Evolutionary conservation across 2,113 vertebrate species (phyloP), one percentile per base, ranked within the genome.

Genomic region (Zosterops hypoxanthus): DNA sequence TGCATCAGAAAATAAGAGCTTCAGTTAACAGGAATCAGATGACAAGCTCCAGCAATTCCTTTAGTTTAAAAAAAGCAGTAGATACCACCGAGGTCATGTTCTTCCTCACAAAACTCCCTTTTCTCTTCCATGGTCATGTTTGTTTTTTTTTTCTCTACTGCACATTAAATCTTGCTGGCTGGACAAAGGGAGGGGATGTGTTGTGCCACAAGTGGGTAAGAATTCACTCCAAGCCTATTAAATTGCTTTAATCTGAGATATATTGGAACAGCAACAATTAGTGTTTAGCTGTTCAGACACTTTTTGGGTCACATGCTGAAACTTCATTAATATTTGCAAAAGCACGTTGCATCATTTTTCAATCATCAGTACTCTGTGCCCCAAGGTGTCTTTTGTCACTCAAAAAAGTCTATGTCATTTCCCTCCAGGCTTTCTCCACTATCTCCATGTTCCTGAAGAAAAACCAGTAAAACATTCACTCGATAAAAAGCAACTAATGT

Each of bases 301-400:
- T 73, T 70, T 31, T 53, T 60, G 39, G 16, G 23, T 52, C 53
- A 53, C 4, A 3, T 64, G 72, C 68, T 76, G 39, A 63, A 60
- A 28, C 20, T 29, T 53, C 39, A 42, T 53, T 77, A 56, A 66
- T 59, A 79, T 61, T 68, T 92, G 64, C 31, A 57, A 86, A 84
- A 61, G 70, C 5, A 11, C 1, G 5, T 39, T 26, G 16, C 17
- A 6, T 28, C 11, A 33, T 87, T 66, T 72, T 91, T 86, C 11
- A 96, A 92, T 29, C 98, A 19, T 80, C 92, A 68, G 47, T 63
- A 47, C 49, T 46, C 26, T 81, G 46, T 34, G 85, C 9, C 25
- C 95, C 91, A 49, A 98, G 77, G 26, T 88, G 77, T 42, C 61
- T 28, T 44, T 41, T 92, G 84, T 98, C 97, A 57, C 65, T 50